A percentile compares a stretch with the other conserved stretches of the same genome.
Evolutionary conservation across 2,113 vertebrate genomes (phyloP).

Genomic region (Zapus hudsonius): DNA sequence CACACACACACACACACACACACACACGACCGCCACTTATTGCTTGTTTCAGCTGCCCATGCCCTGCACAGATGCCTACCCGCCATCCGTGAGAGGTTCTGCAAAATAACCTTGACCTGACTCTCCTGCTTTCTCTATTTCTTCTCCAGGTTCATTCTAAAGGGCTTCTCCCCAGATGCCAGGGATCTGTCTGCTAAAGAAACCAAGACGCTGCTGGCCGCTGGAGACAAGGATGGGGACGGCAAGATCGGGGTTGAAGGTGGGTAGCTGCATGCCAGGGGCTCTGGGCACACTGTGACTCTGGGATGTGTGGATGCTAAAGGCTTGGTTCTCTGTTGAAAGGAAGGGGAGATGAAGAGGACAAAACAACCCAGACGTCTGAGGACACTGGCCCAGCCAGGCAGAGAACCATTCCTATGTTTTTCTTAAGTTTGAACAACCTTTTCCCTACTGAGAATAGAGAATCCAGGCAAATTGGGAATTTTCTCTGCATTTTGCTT

Average conservation of each 20-base stretch:
- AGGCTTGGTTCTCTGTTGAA: background rate
- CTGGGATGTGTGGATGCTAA: background rate
- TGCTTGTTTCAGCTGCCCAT: background rate
- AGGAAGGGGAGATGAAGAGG: background rate
- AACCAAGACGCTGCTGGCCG: slow-evolving; percentile 92
- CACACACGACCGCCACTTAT: rapidly evolving
- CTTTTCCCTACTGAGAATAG: background rate
- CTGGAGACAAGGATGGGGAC: slow-evolving; percentile 97
- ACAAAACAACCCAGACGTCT: background rate
- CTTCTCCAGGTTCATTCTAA: slow-evolving; percentile 90
- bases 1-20: too few species aligned
- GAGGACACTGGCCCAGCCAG: background rate
- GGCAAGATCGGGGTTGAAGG: slow-evolving; percentile 97
- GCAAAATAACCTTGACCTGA: slow-evolving; percentile 34
- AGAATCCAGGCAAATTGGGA: background rate
- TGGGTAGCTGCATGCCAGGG: slow-evolving; percentile 77
- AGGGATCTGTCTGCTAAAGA: slow-evolving; percentile 93
- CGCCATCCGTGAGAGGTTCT: rapidly evolving
- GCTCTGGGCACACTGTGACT: rapidly evolving
- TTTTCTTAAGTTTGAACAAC: background rate
- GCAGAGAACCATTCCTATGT: background rate
- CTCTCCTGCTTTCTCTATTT: background rate
- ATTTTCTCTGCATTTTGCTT: background rate
- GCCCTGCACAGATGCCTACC: background rate
- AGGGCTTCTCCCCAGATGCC: slow-evolving; percentile 91